Conservation (phyloP, 2,888 invertebrate genomes). For the Agrotis segetum region DNA sequence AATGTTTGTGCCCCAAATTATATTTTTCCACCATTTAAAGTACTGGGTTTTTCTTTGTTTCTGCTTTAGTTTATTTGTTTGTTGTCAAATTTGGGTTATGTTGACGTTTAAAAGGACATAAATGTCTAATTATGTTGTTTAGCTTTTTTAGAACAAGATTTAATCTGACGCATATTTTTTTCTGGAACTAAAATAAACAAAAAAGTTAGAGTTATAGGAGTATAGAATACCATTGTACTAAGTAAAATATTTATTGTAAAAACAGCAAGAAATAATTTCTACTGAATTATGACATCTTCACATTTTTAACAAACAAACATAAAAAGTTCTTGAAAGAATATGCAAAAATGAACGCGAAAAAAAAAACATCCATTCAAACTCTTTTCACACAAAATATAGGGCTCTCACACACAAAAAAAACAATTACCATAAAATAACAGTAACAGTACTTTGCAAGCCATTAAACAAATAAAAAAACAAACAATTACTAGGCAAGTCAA, state of each 20-base stretch:
- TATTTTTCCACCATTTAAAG: slow-evolving; percentile 78
- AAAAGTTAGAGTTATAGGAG: neutral
- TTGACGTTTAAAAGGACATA: slow-evolving; percentile 47
- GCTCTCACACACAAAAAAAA: neutral
- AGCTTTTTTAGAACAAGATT: neutral
- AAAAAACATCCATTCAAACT: neutral
- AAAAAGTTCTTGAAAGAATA: neutral
- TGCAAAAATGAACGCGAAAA: neutral
- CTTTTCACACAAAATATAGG: neutral
- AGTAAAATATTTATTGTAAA: neutral
- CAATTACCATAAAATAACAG: neutral
- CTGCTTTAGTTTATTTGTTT: slow-evolving; percentile 72
- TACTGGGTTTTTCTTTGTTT: slow-evolving; percentile 77
- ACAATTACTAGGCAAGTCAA: slow-evolving; percentile 77
- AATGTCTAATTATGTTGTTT: neutral
- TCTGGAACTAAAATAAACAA: neutral
- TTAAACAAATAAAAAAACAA: slow-evolving; percentile 64
- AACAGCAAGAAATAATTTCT: neutral
- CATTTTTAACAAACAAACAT: too few species aligned
- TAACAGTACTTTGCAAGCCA: slow-evolving; percentile 30
- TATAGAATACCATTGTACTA: too few species aligned
- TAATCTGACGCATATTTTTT: neutral
- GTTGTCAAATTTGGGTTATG: slow-evolving; percentile 78
- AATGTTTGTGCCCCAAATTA: slow-evolving; percentile 84
- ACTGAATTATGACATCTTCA: too few species aligned